A percentile compares a stretch with the other conserved stretches of the same genome.
Evolutionary conservation across 1,140 invertebrate genomes (phyloP).

Genomic region (Solenopsis invicta): DNA sequence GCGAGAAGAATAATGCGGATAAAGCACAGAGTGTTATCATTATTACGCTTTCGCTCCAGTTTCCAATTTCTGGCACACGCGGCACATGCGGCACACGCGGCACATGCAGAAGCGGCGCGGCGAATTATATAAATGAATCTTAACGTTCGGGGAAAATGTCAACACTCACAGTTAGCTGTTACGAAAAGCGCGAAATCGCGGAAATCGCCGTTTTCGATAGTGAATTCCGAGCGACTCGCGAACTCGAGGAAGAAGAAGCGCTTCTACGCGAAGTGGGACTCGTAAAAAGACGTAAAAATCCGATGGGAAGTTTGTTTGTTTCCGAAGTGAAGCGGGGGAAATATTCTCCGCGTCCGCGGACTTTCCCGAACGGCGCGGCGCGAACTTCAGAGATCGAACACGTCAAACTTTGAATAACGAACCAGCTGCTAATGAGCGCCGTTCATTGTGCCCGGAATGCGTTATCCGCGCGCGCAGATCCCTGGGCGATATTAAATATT

Average conservation of each 20-base stretch:
- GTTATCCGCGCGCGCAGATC: constrained; percentile 24
- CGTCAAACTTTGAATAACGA: constrained; percentile 58
- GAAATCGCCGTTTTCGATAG: not conserved
- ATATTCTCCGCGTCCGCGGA: constrained; percentile 27
- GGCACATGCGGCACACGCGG: too few species aligned
- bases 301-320: constrained; percentile 41
- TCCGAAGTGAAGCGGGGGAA: constrained; percentile 26
- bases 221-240: not conserved
- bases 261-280: not conserved
- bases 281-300: constrained; percentile 32
- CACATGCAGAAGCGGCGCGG: not conserved
- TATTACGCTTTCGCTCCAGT: not conserved
- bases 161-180: not conserved
- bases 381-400: constrained; percentile 46
- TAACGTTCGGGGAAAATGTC: constrained; percentile 17
- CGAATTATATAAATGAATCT: not conserved
- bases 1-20: not conserved
- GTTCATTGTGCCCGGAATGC: constrained; percentile 48
- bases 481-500: constrained; percentile 54
- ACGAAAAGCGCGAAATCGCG: not conserved
- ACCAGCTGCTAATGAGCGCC: constrained; percentile 45
- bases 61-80: not conserved
- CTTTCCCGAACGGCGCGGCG: constrained; percentile 6
- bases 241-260: constrained; percentile 23
- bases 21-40: not conserved